Conservation (phyloP, 35 echinoderm and acorn worm species). For the Ptychodera flava region DNA sequence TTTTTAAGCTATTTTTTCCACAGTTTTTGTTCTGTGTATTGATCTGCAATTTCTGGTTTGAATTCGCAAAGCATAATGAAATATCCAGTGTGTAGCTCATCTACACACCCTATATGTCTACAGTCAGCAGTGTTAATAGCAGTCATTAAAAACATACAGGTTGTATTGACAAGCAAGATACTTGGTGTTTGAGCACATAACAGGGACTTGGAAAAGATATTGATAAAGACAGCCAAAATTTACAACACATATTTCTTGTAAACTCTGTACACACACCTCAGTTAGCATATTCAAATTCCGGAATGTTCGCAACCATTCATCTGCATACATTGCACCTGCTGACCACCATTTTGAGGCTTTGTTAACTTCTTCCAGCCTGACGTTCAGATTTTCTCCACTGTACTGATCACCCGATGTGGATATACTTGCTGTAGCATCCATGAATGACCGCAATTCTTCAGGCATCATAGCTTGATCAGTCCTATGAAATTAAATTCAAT, state of each 20-base stretch:
- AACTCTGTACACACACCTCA: background rate
- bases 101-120: too few species aligned
- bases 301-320: too few species aligned
- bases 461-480: background rate
- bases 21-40: too few species aligned
- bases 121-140: background rate
- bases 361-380: constrained; percentile 4
- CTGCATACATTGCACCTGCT: too few species aligned
- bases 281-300: background rate
- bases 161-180: background rate
- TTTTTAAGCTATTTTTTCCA: too few species aligned
- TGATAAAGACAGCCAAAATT: too few species aligned
- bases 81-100: too few species aligned
- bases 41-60: too few species aligned
- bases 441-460: background rate
- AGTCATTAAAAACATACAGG: background rate
- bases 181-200: background rate
- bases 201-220: background rate
- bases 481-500: too few species aligned
- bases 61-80: too few species aligned
- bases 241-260: too few species aligned
- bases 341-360: background rate
- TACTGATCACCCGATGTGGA: background rate
- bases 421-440: background rate
- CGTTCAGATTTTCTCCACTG: background rate